Conservation (phyloP, 2,888 invertebrate species). For the Lithosia quadra region DNA sequence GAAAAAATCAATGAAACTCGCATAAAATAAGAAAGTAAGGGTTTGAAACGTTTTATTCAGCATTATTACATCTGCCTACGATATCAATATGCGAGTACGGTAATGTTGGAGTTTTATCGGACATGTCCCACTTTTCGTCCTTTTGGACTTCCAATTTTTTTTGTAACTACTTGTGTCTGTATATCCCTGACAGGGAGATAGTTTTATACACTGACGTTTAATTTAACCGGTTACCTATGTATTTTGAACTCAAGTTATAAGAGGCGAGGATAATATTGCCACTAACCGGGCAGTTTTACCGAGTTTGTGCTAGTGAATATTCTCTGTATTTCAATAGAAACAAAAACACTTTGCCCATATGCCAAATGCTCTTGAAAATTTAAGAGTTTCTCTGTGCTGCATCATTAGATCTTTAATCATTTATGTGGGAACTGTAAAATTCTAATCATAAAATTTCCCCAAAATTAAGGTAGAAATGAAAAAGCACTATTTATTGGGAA, state of each 20-base stretch:
- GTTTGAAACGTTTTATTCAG: conserved; percentile 12
- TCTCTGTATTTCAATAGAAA: too few species aligned
- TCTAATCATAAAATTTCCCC: too few species aligned
- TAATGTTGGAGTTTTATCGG: background rate
- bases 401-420: too few species aligned
- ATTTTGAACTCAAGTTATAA: background rate
- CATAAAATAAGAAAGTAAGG: background rate
- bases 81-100: conserved; percentile 6
- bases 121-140: background rate
- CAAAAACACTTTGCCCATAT: too few species aligned
- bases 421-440: too few species aligned
- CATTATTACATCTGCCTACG: conserved; percentile 9
- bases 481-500: too few species aligned
- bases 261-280: background rate
- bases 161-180: background rate
- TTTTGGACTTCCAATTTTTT: background rate
- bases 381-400: too few species aligned
- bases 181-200: background rate
- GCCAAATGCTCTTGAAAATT: too few species aligned
- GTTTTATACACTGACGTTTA: background rate
- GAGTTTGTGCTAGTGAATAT: too few species aligned
- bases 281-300: background rate
- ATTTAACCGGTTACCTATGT: too few species aligned
- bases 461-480: too few species aligned
- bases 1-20: conserved; percentile 13